Evolutionary conservation across 2,113 vertebrate genomes (phyloP), one percentile per base, ranked within the genome.

Genomic region (Oreochromis tanganicae): DNA sequence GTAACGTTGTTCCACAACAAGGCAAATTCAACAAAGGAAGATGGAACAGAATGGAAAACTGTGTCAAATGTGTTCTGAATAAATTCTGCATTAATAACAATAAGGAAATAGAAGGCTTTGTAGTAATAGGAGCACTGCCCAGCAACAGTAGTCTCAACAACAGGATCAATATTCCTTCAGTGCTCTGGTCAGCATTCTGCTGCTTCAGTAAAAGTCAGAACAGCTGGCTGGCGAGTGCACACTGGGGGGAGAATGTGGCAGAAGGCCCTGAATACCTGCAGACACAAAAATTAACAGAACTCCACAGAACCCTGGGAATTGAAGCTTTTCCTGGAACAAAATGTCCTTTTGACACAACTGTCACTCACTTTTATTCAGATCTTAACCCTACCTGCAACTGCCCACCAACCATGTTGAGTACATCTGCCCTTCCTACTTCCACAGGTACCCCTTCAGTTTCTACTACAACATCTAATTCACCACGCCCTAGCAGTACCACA

Each of bases 271-370:
- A 3, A 46, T 2, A 68, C 24, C 56, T 88, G 38, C 7, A 91
- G 78, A 84, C 87, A 5, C 17, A 81, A 32, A 86, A 32, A 2
- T 68, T 88, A 21, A n/a, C 2, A 14, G 41, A 86, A 14, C 83
- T 91, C 5, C 3, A 34, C 2, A 3, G 3, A 1, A 7, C 66
- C 21, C 38, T 88, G 11, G 27, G 11, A 56, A 27, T 3, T 56
- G 21, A 56, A 56, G 0, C 55, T 0, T 56, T 56, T 56, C 55
- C 55, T 27, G 0, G 0, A 27, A 13, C 55, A 27, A 0, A 14
- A 24, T 56, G 54, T 56, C 21, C 21, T 56, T 21, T 13, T 56
- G 0, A 24, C 54, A 56, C 21, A 1, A 56, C 21, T 56, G 55
- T 1, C 21, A 56, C 54, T 27, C 24, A 7, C 11, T 57, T 57